These are phyloP conservation scores for Parauchenoglanis punctatus DNA, from an alignment of 2,797 vertebrate genomes.

Conservation along the genomic window DNA sequence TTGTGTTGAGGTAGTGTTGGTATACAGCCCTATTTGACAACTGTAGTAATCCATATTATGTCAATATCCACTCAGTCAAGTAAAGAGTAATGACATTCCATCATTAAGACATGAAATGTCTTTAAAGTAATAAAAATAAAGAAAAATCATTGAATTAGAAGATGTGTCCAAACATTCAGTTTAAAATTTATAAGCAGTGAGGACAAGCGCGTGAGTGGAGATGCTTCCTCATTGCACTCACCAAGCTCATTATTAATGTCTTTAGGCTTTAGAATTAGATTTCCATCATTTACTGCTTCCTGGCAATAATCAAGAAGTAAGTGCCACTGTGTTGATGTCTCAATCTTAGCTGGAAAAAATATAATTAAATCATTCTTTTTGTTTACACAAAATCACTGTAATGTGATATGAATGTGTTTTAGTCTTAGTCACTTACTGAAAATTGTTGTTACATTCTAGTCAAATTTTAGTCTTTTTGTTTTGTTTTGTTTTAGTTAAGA, in stretches of 20 bases:
- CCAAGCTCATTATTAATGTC: constrained; percentile 2
- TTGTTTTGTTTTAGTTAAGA: too few relatives aligned
- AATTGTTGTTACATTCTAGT: neutral
- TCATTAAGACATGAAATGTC: too few relatives aligned
- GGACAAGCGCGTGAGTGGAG: neutral
- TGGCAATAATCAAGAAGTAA: constrained; percentile 29
- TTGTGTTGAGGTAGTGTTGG: too few relatives aligned
- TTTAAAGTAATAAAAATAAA: too few relatives aligned
- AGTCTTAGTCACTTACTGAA: too few relatives aligned
- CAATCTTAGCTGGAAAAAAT: constrained; percentile 34
- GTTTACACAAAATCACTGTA: neutral
- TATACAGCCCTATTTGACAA: too few relatives aligned
- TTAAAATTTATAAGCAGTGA: neutral
- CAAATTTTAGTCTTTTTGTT: neutral
- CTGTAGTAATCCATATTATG: too few relatives aligned
- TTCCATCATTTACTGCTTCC: constrained; percentile 30
- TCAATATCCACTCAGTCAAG: too few relatives aligned
- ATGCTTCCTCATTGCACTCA: neutral
- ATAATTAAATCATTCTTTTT: neutral
- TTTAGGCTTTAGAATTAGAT: constrained; percentile 18
- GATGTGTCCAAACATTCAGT: neutral
- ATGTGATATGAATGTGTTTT: neutral
- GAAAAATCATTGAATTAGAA: too few relatives aligned
- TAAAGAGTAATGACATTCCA: too few relatives aligned
- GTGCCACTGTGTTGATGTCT: constrained; percentile 14